These are phyloP conservation scores for Dendrolimus punctatus DNA, from an alignment of 1,140 invertebrate species.

Conservation along the genomic window DNA sequence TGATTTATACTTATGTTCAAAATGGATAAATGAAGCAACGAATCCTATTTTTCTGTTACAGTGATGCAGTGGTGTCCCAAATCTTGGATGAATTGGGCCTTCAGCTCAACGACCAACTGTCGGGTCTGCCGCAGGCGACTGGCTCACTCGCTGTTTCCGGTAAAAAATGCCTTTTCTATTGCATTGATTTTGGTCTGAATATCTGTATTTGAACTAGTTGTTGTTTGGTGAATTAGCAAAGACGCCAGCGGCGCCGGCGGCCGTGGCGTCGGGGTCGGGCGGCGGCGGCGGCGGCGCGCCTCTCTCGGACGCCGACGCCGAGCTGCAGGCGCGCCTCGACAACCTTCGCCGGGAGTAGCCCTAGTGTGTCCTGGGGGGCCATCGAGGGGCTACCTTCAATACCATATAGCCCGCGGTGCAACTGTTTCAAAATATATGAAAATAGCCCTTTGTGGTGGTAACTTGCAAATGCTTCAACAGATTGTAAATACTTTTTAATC, in stretches of 20 bases:
- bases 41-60: slow-evolving; percentile 40
- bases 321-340: slow-evolving; percentile 94
- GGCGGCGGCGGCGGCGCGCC: slow-evolving; percentile 72
- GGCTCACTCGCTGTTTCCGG: slow-evolving; percentile 72
- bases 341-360: slow-evolving; percentile 91
- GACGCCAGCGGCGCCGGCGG: slow-evolving; percentile 67
- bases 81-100: slow-evolving; percentile 97
- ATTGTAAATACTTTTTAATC: too few relatives aligned
- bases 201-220: too few relatives aligned
- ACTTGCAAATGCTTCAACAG: too few relatives aligned
- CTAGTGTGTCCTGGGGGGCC: too few relatives aligned
- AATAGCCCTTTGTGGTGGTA: too few relatives aligned
- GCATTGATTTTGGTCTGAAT: too few relatives aligned
- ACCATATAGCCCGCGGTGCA: too few relatives aligned
- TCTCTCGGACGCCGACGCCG: slow-evolving; percentile 91
- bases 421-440: too few relatives aligned
- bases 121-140: slow-evolving; percentile 85
- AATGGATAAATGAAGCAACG: not conserved
- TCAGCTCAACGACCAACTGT: slow-evolving; percentile 91
- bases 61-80: slow-evolving; percentile 92
- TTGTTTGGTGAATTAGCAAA: slow-evolving; percentile 12
- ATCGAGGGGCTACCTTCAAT: too few relatives aligned
- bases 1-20: too few relatives aligned
- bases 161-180: too few relatives aligned
- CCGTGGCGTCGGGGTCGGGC: slow-evolving; percentile 67